Evolutionary conservation across 2,113 vertebrate species (phyloP), one percentile per base, ranked within the genome.

Genomic region (Elephantulus edwardii): DNA sequence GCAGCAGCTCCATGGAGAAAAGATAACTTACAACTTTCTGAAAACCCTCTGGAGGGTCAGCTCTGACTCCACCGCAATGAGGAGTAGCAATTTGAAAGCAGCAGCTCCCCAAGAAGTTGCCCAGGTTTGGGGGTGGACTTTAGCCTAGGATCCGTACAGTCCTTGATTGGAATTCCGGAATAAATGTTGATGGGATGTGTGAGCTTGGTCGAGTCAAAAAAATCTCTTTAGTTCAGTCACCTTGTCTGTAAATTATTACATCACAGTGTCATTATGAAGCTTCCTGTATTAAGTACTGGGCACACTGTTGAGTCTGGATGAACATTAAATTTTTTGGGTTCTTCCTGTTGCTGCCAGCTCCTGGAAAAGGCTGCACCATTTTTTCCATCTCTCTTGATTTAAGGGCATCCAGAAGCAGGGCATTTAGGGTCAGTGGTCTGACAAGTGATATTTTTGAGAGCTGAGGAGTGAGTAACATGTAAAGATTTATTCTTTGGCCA

Each of bases 401-500:
- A 48, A 16, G n/a, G 4, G 5, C 20, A 16, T 42, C 28, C 64
- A 33, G 30, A 7, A 50, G 7, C 42, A 81, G 64, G 56, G 68
- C 52, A 17, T 16, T 64, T 50, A n/a, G 70, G 42, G 42, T 48
- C 35, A 38, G 26, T 17, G 40, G 30, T 64, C 38, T 64, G 3
- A 38, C 44, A 11, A 33, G 54, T 42, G 71, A 60, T 22, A 44
- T 40, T 38, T 94, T 42, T 5, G 3, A 10, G 60, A 93, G 56
- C 35, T 9, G n/a, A 80, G 35, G 56, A 30, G 16, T 3, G 13
- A 8, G 48, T 28, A 13, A 48, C 20, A 1, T 6, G 58, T 56
- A 86, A 89, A 72, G 83, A 62, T 28, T 95, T 96, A 38, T 42
- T 93, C 13, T 60, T 56, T 64, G 91, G 52, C 54, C 92, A 83